Percentiles rank a stretch among this genome's conserved stretches.
Evolutionary conservation across 2,113 vertebrate genomes (phyloP).

Genomic region (Falco punctatus): DNA sequence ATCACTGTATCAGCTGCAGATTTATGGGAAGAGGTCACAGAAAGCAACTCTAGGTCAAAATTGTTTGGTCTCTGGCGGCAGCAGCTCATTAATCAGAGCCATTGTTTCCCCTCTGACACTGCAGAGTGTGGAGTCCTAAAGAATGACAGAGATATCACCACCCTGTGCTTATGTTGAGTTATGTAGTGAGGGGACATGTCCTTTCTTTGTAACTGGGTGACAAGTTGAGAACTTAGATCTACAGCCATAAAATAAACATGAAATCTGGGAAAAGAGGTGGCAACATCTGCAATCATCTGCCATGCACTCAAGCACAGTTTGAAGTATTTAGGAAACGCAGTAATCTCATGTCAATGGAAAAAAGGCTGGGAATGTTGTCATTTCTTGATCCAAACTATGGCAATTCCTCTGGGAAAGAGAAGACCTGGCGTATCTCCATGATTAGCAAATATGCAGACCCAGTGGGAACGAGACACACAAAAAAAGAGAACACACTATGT

Average conservation of each 20-base stretch:
- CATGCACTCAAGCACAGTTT: constrained; percentile 19
- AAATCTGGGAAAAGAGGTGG: constrained; percentile 55
- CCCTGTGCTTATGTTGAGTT: not conserved
- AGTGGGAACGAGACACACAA: constrained; percentile 16
- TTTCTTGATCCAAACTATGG: constrained; percentile 24
- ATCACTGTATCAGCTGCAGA: not conserved
- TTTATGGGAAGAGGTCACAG: constrained; percentile 34
- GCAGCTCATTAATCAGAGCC: constrained; percentile 45
- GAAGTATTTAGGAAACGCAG: constrained; percentile 62
- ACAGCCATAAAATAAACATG: constrained; percentile 31
- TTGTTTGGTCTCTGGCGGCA: not conserved
- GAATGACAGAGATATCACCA: not conserved
- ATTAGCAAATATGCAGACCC: constrained; percentile 41
- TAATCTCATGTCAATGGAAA: constrained; percentile 32
- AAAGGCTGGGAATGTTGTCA: constrained; percentile 62
- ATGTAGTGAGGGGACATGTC: not conserved
- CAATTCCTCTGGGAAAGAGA: constrained; percentile 69
- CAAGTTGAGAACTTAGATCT: not conserved
- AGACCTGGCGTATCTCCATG: constrained; percentile 41
- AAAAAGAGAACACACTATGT: not conserved
- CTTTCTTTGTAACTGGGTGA: not conserved
- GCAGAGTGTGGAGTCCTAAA: not conserved
- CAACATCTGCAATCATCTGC: constrained; percentile 47
- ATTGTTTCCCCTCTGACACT: not conserved
- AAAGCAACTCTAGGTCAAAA: constrained; percentile 32